phyloP scores from a whole-genome alignment of 2,888 invertebrate genomes.

The Yponomeuta plumbellus region DNA sequence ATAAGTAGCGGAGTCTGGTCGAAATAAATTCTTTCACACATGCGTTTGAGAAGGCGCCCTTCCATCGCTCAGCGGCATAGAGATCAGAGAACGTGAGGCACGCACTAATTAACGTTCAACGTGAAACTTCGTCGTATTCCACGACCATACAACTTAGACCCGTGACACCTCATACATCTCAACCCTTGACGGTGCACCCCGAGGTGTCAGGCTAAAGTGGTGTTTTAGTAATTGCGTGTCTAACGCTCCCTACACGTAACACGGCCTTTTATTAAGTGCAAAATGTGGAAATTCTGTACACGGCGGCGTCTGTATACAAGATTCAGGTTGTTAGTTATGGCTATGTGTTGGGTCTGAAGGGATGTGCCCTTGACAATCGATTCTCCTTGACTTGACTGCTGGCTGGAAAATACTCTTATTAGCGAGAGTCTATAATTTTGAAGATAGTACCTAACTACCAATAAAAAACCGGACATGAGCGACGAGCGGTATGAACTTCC shows the following conservation, averaged over 20 bases:
- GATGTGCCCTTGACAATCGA: not conserved
- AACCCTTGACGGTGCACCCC: conserved; percentile 30
- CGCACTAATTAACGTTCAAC: conserved; percentile 74
- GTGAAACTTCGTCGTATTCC: conserved; percentile 63
- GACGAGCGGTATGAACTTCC: too few species aligned
- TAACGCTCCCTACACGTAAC: conserved; percentile 71
- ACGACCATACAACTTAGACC: conserved; percentile 53
- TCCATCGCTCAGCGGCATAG: conserved; percentile 33
- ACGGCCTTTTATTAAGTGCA: conserved; percentile 74
- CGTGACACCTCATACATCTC: conserved; percentile 43
- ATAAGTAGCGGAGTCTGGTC: not conserved
- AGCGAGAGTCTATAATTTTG: too few species aligned
- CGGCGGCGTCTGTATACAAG: conserved; percentile 52
- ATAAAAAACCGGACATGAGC: too few species aligned
- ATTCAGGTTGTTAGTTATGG: conserved; percentile 52
- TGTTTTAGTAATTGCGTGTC: conserved; percentile 66
- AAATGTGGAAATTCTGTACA: conserved; percentile 55
- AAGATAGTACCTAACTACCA: too few species aligned
- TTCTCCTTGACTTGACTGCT: too few species aligned
- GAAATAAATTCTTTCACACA: conserved; percentile 16
- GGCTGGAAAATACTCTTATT: too few species aligned
- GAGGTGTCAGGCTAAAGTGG: conserved; percentile 47
- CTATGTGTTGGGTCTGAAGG: not conserved
- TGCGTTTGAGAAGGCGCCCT: conserved; percentile 7
- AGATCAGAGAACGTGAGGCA: conserved; percentile 61